phyloP scores from a whole-genome alignment of 1,140 invertebrate genomes.

The Saccostrea glomerata region DNA sequence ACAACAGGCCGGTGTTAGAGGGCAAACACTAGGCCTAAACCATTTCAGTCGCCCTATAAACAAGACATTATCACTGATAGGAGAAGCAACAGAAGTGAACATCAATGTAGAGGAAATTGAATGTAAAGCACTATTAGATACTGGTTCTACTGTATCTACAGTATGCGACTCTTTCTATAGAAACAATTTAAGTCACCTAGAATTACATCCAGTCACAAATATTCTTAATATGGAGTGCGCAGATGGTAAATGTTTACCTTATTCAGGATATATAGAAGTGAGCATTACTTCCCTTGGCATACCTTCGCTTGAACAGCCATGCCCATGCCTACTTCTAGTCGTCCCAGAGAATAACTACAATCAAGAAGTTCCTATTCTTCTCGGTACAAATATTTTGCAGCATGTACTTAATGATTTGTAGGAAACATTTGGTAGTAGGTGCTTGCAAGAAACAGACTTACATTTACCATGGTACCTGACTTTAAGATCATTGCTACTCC shows the following conservation, averaged over 20 bases:
- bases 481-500: slow-evolving; percentile 40
- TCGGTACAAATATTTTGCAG: slow-evolving; percentile 46
- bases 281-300: not conserved
- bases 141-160: slow-evolving; percentile 43
- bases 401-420: not conserved
- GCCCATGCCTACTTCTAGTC: slow-evolving; percentile 26
- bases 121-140: slow-evolving; percentile 37
- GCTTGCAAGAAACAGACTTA: slow-evolving; percentile 18
- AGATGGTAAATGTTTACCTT: slow-evolving; percentile 36
- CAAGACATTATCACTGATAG: not conserved
- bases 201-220: not conserved
- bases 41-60: not conserved
- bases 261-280: slow-evolving; percentile 25
- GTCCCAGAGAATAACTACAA: slow-evolving; percentile 51
- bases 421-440: slow-evolving; percentile 33
- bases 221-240: slow-evolving; percentile 8
- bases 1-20: not conserved
- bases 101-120: not conserved
- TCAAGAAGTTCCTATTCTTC: slow-evolving; percentile 23
- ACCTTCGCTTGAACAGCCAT: not conserved
- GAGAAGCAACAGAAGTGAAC: not conserved
- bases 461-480: slow-evolving; percentile 37
- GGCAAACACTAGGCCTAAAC: not conserved
- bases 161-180: slow-evolving; percentile 24
- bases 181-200: not conserved